Base-by-base conservation (phyloP, 2,888 invertebrate genomes). In the Rotaria sp. region DNA sequence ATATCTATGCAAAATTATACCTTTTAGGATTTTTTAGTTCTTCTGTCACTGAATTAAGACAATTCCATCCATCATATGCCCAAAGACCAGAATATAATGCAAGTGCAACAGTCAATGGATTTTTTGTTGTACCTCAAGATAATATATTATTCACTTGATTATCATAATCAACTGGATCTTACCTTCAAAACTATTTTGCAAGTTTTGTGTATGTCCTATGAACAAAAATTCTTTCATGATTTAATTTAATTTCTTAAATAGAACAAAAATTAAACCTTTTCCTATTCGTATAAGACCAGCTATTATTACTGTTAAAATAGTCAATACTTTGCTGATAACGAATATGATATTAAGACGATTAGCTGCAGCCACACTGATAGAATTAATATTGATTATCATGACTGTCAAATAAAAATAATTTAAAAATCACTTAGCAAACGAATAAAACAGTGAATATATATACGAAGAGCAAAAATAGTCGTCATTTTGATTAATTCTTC, bases 311-410 rank as follows among this genome's bases (percentile, higher is more conserved):
- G 96, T 95, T 86, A 94, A 93, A 88, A 96, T 94, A 85, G 96
- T 96, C 87, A 95, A 94, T 88, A 96, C 92, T 92, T 97, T 97
- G 86, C 96, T 96, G 86, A 95, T 94, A 55, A 96, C 96, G 92
- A 96, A 96, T 88, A 95, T 94, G 92, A 96, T 96, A 92, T 96
- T 96, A 85, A 96, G 95, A 89, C 95, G 95, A 88, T 96, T 96
- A 18, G 96, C 96, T 91, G 96, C 92, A 92, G 95, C 95, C 87
- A 96, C 96, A 92, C 96, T 96, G 93, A 95, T 95, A 93, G 96
- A 96, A 92, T 96, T 96, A 89, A 96, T 94, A 90, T 95, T 94
- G 89, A 96, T 93, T 90, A 96, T 95, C 92, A 96, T 94, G 90
- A 95, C 95, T 95, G 92, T 50, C 5, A 45, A 45, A 45, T 8